Conservation (phyloP, 2,113 vertebrate species). For the Gallinago paraguaiae region DNA sequence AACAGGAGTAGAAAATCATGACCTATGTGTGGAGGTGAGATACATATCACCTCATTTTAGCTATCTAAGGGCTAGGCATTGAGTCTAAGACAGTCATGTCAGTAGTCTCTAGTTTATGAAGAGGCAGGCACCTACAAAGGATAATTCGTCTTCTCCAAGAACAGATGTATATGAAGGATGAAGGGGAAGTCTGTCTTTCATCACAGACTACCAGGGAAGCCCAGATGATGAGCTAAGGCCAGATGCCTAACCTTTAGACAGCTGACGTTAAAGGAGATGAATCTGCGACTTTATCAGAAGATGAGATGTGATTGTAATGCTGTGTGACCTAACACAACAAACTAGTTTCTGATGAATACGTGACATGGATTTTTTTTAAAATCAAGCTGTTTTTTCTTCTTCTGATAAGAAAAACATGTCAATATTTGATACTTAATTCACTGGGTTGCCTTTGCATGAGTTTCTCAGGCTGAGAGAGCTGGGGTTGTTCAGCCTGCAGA, state of each 20-base stretch:
- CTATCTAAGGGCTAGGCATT: background rate
- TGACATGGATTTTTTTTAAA: background rate
- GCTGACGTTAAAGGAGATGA: constrained; percentile 46
- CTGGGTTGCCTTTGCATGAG: background rate
- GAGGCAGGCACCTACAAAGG: background rate
- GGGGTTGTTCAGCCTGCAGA: too few species aligned
- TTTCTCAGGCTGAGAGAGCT: background rate
- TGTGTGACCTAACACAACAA: constrained; percentile 19
- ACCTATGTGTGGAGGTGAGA: background rate
- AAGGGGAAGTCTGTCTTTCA: constrained; percentile 56
- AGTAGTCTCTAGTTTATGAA: background rate
- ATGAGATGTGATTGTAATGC: background rate
- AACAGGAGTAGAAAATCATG: background rate
- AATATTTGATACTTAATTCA: background rate
- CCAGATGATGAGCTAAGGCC: constrained; percentile 22
- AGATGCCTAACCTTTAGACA: constrained; percentile 44
- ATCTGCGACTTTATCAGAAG: constrained; percentile 59
- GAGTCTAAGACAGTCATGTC: background rate
- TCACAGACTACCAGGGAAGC: constrained; percentile 20
- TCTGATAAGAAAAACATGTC: background rate
- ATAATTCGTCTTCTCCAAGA: constrained; percentile 29
- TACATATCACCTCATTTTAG: background rate
- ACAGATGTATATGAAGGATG: constrained; percentile 24
- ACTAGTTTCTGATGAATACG: background rate
- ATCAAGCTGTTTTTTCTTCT: background rate